Percentiles rank a stretch among this genome's conserved stretches.
These are phyloP conservation scores for Drosophila truncata DNA, from an alignment of 1,140 invertebrate species.

Conservation along the genomic window DNA sequence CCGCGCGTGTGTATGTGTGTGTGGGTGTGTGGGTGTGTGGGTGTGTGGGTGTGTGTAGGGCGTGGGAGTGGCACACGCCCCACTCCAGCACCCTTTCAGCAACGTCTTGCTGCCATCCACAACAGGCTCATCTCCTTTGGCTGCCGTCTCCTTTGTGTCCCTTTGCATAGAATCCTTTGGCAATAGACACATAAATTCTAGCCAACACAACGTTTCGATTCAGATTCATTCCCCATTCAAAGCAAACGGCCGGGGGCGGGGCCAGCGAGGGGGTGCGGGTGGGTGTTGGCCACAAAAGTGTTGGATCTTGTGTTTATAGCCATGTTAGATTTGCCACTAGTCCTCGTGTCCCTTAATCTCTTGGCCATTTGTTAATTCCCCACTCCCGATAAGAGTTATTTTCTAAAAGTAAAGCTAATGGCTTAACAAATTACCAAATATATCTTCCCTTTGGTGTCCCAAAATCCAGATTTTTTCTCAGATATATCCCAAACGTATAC, in stretches of 20 bases:
- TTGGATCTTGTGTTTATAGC: slow-evolving; percentile 47
- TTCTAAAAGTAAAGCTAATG: slow-evolving; percentile 19
- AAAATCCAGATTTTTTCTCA: background rate
- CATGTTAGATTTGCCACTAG: slow-evolving; percentile 30
- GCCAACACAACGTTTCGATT: slow-evolving; percentile 63
- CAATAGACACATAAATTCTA: slow-evolving; percentile 62
- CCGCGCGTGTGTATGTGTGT: slow-evolving; percentile 30
- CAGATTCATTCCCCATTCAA: slow-evolving; percentile 54
- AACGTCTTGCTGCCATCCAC: slow-evolving; percentile 14
- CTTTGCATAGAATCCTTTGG: slow-evolving; percentile 59
- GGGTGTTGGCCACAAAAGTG: slow-evolving; percentile 24
- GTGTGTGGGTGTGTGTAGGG: slow-evolving; percentile 16
- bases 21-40: slow-evolving; percentile 31
- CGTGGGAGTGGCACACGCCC: slow-evolving; percentile 16
- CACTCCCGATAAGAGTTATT: slow-evolving; percentile 22
- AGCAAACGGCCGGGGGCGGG: slow-evolving; percentile 52
- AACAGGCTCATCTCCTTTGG: slow-evolving; percentile 27
- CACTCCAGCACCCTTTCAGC: slow-evolving; percentile 17
- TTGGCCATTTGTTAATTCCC: slow-evolving; percentile 47
- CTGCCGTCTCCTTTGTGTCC: slow-evolving; percentile 41
- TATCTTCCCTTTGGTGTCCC: background rate
- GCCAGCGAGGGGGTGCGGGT: background rate
- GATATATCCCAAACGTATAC: background rate
- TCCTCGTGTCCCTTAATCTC: slow-evolving; percentile 38
- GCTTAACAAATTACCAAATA: slow-evolving; percentile 13